These are phyloP conservation scores for Netelia melanura DNA, from an alignment of 2,888 invertebrate species.

Conservation along the genomic window DNA sequence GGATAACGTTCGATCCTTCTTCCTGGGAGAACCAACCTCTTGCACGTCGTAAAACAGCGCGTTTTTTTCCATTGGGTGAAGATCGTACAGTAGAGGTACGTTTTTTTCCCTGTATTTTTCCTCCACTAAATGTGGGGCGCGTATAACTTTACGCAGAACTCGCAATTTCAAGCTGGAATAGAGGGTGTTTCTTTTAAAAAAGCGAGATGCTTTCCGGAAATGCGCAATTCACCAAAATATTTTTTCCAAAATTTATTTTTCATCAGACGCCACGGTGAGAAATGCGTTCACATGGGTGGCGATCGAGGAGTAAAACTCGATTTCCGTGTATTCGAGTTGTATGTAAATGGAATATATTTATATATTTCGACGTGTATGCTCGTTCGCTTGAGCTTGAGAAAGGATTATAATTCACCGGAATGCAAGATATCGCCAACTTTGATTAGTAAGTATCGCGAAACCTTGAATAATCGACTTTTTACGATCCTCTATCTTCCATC, in stretches of 20 bases:
- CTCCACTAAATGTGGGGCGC: not conserved
- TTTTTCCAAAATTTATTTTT: not conserved
- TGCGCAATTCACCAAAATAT: not conserved
- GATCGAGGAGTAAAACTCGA: not conserved
- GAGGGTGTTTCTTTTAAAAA: not conserved
- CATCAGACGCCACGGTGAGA: not conserved
- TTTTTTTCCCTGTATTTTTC: not conserved
- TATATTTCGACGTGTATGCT: too few species aligned
- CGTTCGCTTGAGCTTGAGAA: too few species aligned
- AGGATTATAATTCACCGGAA: too few species aligned
- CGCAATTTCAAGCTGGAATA: not conserved
- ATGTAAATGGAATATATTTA: too few species aligned
- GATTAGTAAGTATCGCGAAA: too few species aligned
- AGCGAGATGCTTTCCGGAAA: not conserved
- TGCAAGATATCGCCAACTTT: too few species aligned
- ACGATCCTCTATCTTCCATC: too few species aligned
- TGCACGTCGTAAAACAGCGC: constrained; percentile 31
- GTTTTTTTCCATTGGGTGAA: constrained; percentile 4
- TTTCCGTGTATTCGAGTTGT: not conserved
- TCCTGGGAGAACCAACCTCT: not conserved
- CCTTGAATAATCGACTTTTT: too few species aligned
- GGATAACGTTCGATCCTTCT: constrained; percentile 33
- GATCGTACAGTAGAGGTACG: not conserved
- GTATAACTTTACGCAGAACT: not conserved
- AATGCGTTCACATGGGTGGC: not conserved